phyloP scores from a whole-genome alignment of 2,797 vertebrate genomes.

The Oryzias dopingdopingensis region DNA sequence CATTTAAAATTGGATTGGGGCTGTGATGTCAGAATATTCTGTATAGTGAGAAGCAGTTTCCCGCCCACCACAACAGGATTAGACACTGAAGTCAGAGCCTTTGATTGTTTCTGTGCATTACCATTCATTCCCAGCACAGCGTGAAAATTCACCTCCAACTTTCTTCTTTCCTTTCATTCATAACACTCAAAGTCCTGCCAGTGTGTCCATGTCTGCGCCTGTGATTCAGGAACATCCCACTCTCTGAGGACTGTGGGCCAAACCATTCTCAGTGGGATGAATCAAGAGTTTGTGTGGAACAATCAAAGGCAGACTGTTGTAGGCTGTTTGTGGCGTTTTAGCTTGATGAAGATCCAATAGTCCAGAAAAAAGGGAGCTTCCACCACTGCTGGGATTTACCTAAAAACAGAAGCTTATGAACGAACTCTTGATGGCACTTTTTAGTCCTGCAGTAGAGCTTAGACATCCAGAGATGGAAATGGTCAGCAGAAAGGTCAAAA shows the following conservation, averaged over 20 bases:
- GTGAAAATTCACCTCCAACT: constrained; percentile 18
- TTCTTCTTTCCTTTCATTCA: constrained; percentile 10
- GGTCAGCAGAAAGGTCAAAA: no score
- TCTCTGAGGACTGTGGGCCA: constrained; percentile 37
- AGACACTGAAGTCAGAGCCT: constrained; percentile 27
- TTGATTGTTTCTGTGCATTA: constrained; percentile 26
- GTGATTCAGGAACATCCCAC: constrained; percentile 34
- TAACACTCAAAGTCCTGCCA: constrained; percentile 24
- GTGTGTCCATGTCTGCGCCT: constrained; percentile 26
- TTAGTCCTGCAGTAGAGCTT: not conserved
- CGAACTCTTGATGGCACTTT: no score
- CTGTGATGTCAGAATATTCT: constrained; percentile 4
- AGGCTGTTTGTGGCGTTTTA: constrained; percentile 16
- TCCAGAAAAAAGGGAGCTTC: not conserved
- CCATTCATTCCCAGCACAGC: constrained; percentile 27
- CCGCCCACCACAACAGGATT: constrained; percentile 20
- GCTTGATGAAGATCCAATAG: constrained; percentile 13
- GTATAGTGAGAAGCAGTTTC: not conserved
- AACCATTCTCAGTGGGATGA: constrained; percentile 22
- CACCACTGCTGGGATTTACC: no score
- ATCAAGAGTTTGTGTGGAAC: constrained; percentile 9
- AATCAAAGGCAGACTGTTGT: constrained; percentile 17
- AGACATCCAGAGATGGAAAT: no score
- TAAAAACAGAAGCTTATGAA: no score
- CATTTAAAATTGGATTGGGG: constrained; percentile 5